A percentile compares a stretch with the other conserved stretches of the same genome.
Evolutionary conservation across 2,888 invertebrate species (phyloP).

Genomic region (Amphipyra berbera): DNA sequence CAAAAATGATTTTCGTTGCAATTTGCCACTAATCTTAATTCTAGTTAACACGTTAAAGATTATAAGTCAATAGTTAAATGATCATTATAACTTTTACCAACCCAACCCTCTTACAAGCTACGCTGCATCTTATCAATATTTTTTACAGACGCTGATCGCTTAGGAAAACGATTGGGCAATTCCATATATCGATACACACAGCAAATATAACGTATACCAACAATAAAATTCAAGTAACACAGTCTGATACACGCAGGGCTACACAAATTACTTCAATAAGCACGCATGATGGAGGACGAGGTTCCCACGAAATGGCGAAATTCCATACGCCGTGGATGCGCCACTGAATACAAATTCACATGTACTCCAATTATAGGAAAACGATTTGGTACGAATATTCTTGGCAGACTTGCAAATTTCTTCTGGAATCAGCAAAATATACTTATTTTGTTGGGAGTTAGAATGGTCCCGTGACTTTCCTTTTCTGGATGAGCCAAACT

Average conservation of each 20-base stretch:
- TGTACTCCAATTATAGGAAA: conserved; percentile 90
- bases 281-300: conserved; percentile 87
- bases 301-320: conserved; percentile 85
- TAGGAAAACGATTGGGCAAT: conserved; percentile 31
- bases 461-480: conserved; percentile 80
- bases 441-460: conserved; percentile 87
- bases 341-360: conserved; percentile 90
- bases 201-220: conserved; percentile 49
- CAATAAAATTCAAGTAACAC: conserved; percentile 69
- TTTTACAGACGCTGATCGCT: conserved; percentile 18
- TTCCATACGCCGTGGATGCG: conserved; percentile 88
- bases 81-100: conserved; percentile 43
- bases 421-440: conserved; percentile 88
- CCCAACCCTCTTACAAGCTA: conserved; percentile 8
- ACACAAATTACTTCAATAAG: conserved; percentile 87
- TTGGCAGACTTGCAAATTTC: conserved; percentile 90
- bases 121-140: conserved; percentile 30
- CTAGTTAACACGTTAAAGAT: conserved; percentile 20
- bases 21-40: conserved; percentile 39
- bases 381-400: conserved; percentile 90
- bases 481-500: conserved; percentile 72
- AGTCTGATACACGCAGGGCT: conserved; percentile 72
- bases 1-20: conserved; percentile 17
- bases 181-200: conserved; percentile 34
- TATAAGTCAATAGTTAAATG: conserved; percentile 18